Base-by-base conservation (phyloP, 2,113 vertebrate species). In the Glaucidium brasilianum region DNA sequence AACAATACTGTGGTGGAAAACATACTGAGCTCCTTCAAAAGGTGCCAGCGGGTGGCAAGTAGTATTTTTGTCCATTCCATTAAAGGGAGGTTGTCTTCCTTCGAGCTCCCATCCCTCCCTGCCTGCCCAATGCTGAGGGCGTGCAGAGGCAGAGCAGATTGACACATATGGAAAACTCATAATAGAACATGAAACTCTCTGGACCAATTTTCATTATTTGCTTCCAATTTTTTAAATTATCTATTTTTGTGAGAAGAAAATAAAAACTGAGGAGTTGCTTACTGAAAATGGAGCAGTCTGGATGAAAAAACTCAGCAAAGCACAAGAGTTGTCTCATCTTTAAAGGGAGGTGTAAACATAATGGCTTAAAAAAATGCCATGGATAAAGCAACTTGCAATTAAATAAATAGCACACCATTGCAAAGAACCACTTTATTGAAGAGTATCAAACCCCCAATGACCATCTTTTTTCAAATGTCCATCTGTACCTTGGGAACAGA, bases 161-260 rank as follows among this genome's bases (percentile, higher is more conserved):
- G 62, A 87, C 50, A 50, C 58, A 55, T 29, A 12, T 71, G 83
- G 77, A 92, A 96, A 91, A 92, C 62, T 91, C 80, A 34, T 64
- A 81, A 80, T 2, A 86, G 83, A 94, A 94, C 56, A 72, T 53
- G 68, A 92, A 93, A 92, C 72, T 63, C 53, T 60, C 62, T 92
- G 73, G 83, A 95, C 43, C 13, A 27, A 22, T 81, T 96, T 95
- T 94, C 47, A 53, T 75, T 72, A 64, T 73, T 85, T 94, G 39
- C 45, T 81, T 89, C 84, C 64, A 91, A 9, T 90, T 93, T 77
- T 68, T 84, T 27, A 58, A 93, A 64, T 59, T 1, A 75, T 67
- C 72, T 79, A 26, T 78, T 81, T 92, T 78, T 50, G 25, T 52
- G 34, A 69, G 56, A 79, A 68, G 29, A 50, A 41, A 32, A 73